phyloP scores from a whole-genome alignment of 2,113 vertebrate genomes.

The Ibidorhyncha struthersii region DNA sequence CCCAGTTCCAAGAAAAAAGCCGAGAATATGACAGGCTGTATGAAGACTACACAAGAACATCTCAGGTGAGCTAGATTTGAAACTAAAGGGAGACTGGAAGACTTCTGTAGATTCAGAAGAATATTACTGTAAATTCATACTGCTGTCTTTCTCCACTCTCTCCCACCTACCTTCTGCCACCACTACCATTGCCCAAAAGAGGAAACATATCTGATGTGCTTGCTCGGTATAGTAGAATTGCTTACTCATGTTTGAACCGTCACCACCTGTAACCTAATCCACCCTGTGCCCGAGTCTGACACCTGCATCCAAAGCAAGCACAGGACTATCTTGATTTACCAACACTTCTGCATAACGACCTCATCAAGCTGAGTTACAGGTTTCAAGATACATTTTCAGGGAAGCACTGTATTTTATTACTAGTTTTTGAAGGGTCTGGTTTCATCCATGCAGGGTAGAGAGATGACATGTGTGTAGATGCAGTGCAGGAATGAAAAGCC shows the following conservation, averaged over 20 bases:
- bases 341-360: background rate
- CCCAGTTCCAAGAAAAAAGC: constrained; percentile 98
- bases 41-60: constrained; percentile 97
- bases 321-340: background rate
- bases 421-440: background rate
- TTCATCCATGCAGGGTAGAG: background rate
- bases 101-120: background rate
- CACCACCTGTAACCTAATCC: background rate
- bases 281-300: background rate
- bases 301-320: background rate
- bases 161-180: background rate
- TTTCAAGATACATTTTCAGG: background rate
- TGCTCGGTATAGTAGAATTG: background rate
- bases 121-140: too few species aligned
- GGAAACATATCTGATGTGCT: background rate
- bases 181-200: background rate
- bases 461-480: background rate
- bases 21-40: constrained; percentile 96
- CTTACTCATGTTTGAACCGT: background rate
- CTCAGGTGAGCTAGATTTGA: constrained; percentile 83
- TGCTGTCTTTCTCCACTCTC: too few species aligned
- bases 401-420: background rate
- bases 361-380: background rate
- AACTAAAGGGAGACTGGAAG: background rate
- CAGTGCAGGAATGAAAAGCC: background rate